Conservation (phyloP, 2,888 invertebrate species). For the Acanthopleura granulata region DNA sequence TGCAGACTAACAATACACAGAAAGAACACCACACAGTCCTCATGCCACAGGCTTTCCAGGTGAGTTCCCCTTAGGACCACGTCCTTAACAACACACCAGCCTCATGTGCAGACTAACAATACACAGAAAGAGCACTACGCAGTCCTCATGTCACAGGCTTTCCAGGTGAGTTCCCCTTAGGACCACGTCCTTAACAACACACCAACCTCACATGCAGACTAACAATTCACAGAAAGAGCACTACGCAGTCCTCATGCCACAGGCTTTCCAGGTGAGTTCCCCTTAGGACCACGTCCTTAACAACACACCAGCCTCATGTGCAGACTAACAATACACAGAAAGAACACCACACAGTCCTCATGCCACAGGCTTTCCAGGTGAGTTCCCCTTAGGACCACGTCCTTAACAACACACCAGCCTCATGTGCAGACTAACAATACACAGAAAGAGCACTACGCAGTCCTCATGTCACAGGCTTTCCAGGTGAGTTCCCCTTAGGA, state of each 20-base stretch:
- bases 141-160: constrained; percentile 70
- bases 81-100: too few species aligned
- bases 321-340: constrained; percentile 87
- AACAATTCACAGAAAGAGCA: constrained; percentile 80
- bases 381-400: constrained; percentile 10
- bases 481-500: constrained; percentile 56
- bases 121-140: constrained; percentile 73
- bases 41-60: constrained; percentile 72
- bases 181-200: too few species aligned
- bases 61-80: constrained; percentile 34
- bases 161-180: constrained; percentile 62
- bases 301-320: constrained; percentile 74
- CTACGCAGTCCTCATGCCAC: constrained; percentile 70
- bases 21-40: constrained; percentile 67
- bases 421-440: constrained; percentile 96
- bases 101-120: constrained; percentile 91
- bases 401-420: too few species aligned
- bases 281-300: too few species aligned
- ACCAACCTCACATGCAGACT: too few species aligned
- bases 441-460: constrained; percentile 68
- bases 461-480: constrained; percentile 70
- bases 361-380: constrained; percentile 72
- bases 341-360: constrained; percentile 67
- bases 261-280: constrained; percentile 68
- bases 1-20: constrained; percentile 89